A percentile compares a stretch with the other conserved stretches of the same genome.
phyloP scores from a whole-genome alignment of 1,140 invertebrate species.

The Sarcophaga peregrina region DNA sequence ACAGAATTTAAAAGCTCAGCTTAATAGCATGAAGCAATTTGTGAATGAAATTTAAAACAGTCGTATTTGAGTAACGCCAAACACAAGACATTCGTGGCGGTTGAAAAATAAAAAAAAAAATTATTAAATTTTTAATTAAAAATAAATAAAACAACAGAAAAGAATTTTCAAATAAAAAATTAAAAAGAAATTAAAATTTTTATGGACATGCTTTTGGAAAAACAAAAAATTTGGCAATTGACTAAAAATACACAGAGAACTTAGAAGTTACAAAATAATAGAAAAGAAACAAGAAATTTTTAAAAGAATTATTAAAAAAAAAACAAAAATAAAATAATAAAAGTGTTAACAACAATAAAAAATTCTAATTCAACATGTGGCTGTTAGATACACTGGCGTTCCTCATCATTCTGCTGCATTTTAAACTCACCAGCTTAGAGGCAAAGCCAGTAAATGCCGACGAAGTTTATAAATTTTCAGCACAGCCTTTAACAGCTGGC shows the following conservation, averaged over 20 bases:
- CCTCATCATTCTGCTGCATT: background rate
- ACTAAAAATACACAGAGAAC: constrained; percentile 10
- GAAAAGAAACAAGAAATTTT: background rate
- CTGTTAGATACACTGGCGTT: background rate
- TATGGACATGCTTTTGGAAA: constrained; percentile 11
- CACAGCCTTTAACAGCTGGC: background rate
- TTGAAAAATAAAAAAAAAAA: background rate
- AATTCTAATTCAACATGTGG: background rate
- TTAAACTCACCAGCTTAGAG: too few species aligned
- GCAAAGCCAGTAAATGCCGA: too few species aligned
- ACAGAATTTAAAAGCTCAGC: background rate
- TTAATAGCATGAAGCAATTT: background rate
- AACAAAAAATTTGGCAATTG: constrained; percentile 18
- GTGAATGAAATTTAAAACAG: constrained; percentile 9
- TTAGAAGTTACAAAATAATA: background rate
- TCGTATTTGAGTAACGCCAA: background rate
- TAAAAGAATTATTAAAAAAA: too few species aligned
- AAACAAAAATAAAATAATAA: background rate
- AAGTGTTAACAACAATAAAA: background rate
- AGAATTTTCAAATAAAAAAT: background rate
- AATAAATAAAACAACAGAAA: background rate
- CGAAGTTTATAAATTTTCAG: background rate
- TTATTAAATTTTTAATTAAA: background rate
- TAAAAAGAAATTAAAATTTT: background rate
- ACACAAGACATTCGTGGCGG: background rate